Percentiles rank a stretch among this genome's conserved stretches.
Evolutionary conservation across 2,888 invertebrate species (phyloP).

Genomic region (Rhagium mordax): DNA sequence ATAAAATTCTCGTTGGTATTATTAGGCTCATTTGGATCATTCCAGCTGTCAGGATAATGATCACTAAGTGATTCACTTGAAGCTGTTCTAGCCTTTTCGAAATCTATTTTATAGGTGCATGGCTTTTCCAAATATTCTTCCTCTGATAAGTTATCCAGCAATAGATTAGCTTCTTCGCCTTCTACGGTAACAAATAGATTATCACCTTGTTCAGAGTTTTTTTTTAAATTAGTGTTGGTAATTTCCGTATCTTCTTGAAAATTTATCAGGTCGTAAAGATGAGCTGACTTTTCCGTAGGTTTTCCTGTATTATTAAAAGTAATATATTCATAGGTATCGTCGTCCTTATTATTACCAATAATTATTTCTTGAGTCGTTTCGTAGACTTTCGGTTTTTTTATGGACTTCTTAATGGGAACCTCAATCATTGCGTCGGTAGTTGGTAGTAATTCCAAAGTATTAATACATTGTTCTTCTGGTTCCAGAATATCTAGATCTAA

Average conservation of each 20-base stretch:
- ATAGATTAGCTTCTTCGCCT: constrained; percentile 50
- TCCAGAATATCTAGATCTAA: constrained; percentile 64
- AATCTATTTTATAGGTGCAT: constrained; percentile 51
- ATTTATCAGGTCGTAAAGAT: constrained; percentile 59
- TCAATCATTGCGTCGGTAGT: constrained; percentile 68
- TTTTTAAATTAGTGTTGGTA: constrained; percentile 36
- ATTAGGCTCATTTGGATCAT: constrained; percentile 54
- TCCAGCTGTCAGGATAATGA: constrained; percentile 44
- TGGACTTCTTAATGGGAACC: constrained; percentile 67
- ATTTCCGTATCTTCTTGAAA: constrained; percentile 43
- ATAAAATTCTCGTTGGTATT: constrained; percentile 44
- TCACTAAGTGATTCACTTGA: constrained; percentile 63
- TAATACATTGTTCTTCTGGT: constrained; percentile 60
- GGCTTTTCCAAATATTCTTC: constrained; percentile 53
- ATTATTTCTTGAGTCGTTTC: constrained; percentile 64
- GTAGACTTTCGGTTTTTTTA: constrained; percentile 60
- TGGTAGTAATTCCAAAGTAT: constrained; percentile 65
- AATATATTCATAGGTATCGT: constrained; percentile 47
- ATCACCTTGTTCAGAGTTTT: constrained; percentile 52
- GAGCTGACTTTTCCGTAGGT: constrained; percentile 34
- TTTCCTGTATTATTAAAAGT: constrained; percentile 43
- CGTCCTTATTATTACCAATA: constrained; percentile 41
- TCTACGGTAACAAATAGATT: constrained; percentile 56
- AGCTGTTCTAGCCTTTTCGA: constrained; percentile 54
- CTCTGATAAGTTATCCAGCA: constrained; percentile 53